These are phyloP conservation scores for Coryphaenoides rupestris DNA, from an alignment of 2,113 vertebrate species.

Conservation along the genomic window DNA sequence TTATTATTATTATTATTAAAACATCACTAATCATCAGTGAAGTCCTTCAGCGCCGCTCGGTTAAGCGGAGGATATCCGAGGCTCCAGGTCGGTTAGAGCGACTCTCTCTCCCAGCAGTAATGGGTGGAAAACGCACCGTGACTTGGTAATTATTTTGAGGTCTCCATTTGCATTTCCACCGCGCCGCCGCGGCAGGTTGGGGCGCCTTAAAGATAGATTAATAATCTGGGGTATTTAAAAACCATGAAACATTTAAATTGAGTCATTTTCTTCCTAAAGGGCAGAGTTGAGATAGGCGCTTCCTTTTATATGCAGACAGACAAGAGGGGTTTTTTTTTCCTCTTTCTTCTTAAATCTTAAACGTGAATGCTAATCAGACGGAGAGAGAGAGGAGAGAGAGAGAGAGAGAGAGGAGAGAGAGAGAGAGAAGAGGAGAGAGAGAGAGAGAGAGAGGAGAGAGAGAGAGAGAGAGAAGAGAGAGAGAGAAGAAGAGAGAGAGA, in stretches of 20 bases:
- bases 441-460: slow-evolving; percentile 61
- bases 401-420: slow-evolving; percentile 60
- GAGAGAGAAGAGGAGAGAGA: slow-evolving; percentile 61
- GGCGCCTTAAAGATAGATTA: slow-evolving; percentile 74
- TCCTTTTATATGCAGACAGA: slow-evolving; percentile 62
- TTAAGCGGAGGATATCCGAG: too few species aligned
- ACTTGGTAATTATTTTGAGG: slow-evolving; percentile 75
- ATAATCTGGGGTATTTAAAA: slow-evolving; percentile 77
- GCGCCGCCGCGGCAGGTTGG: slow-evolving; percentile 63
- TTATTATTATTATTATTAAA: too few species aligned
- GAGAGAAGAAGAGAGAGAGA: slow-evolving; percentile 59
- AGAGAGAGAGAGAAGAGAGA: too few species aligned
- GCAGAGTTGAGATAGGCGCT: slow-evolving; percentile 55
- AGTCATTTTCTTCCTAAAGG: slow-evolving; percentile 76
- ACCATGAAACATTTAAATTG: slow-evolving; percentile 77
- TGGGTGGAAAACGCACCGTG: slow-evolving; percentile 73
- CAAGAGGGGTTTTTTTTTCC: slow-evolving; percentile 44
- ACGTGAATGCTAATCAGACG: slow-evolving; percentile 66
- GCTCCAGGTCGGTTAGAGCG: not conserved
- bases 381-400: slow-evolving; percentile 60
- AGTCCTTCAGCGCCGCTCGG: too few species aligned
- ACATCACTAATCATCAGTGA: too few species aligned
- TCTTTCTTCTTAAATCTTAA: too few species aligned
- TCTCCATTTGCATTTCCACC: slow-evolving; percentile 70
- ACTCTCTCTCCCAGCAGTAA: slow-evolving; percentile 68